phyloP scores from a whole-genome alignment of 2,113 vertebrate genomes.

The Fulica atra region DNA sequence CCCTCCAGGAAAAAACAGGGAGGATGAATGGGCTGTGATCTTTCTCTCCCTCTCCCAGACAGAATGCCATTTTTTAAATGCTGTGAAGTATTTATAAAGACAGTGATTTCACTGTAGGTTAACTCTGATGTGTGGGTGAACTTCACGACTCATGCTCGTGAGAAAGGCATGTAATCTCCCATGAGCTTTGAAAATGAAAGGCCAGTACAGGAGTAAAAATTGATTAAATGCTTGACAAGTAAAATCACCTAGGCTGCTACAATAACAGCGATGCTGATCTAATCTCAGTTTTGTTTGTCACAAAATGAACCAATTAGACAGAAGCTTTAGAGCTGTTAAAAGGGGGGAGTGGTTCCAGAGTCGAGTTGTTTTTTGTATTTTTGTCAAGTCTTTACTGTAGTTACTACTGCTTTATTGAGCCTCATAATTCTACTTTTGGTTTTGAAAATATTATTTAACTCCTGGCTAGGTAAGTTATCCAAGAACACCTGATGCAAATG shows the following conservation, averaged over 20 bases:
- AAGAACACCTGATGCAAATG: constrained; percentile 8
- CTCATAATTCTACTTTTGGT: neutral
- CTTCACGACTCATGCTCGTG: neutral
- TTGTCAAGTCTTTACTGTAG: constrained; percentile 29
- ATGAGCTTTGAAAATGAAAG: neutral
- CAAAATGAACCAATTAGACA: neutral
- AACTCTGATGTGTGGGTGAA: neutral
- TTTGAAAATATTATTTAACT: constrained; percentile 19
- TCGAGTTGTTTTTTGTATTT: neutral
- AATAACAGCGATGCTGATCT: neutral
- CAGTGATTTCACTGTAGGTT: neutral
- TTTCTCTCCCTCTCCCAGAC: neutral
- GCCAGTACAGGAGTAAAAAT: neutral
- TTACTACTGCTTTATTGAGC: constrained; percentile 20
- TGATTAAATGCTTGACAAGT: neutral
- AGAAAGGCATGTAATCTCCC: neutral
- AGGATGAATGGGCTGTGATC: neutral
- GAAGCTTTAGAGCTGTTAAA: neutral
- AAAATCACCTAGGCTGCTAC: neutral
- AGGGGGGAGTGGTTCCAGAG: neutral
- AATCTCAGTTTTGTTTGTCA: neutral
- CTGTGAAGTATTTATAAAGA: neutral
- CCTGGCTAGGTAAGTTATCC: neutral
- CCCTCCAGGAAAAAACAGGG: neutral
- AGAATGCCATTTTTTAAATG: neutral